These are phyloP conservation scores for Branchipolynoe longqiensis DNA, from an alignment of 2,888 invertebrate species.

Conservation along the genomic window DNA sequence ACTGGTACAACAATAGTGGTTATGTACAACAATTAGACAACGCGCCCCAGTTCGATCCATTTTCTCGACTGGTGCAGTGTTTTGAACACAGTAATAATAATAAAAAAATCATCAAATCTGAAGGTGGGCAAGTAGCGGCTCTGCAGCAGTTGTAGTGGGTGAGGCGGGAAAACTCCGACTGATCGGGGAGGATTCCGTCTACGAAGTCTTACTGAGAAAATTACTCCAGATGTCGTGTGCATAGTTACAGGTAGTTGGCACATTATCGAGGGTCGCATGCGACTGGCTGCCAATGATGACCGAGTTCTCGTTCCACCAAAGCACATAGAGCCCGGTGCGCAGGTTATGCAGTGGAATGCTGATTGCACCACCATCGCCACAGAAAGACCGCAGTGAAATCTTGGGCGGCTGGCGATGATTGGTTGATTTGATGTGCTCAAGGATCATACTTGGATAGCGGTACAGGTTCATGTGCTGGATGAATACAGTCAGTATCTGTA, in stretches of 20 bases:
- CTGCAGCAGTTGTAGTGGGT: constrained; percentile 2
- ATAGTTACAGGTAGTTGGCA: constrained; percentile 54
- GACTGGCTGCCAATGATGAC: not conserved
- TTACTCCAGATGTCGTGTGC: constrained; percentile 52
- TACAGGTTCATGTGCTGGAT: constrained; percentile 40
- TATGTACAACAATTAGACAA: too few species aligned
- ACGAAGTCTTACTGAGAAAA: constrained; percentile 17
- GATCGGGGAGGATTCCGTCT: not conserved
- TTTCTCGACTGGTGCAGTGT: too few species aligned
- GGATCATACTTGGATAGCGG: constrained; percentile 28
- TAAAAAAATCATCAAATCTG: too few species aligned
- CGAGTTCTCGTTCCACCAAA: constrained; percentile 54
- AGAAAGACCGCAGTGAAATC: constrained; percentile 32
- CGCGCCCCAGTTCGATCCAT: too few species aligned
- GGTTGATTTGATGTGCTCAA: constrained; percentile 49
- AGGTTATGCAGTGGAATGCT: constrained; percentile 50
- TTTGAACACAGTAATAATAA: too few species aligned
- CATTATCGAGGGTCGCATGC: constrained; percentile 20
- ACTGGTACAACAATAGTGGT: too few species aligned
- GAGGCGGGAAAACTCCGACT: constrained; percentile 34
- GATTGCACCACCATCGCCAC: constrained; percentile 13
- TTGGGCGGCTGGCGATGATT: constrained; percentile 31
- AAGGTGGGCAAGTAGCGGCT: not conserved
- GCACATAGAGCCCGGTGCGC: constrained; percentile 44
- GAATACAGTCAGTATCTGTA: constrained; percentile 41